Base-by-base conservation (phyloP, 2,113 vertebrate genomes). In the Oncorhynchus clarkii region DNA sequence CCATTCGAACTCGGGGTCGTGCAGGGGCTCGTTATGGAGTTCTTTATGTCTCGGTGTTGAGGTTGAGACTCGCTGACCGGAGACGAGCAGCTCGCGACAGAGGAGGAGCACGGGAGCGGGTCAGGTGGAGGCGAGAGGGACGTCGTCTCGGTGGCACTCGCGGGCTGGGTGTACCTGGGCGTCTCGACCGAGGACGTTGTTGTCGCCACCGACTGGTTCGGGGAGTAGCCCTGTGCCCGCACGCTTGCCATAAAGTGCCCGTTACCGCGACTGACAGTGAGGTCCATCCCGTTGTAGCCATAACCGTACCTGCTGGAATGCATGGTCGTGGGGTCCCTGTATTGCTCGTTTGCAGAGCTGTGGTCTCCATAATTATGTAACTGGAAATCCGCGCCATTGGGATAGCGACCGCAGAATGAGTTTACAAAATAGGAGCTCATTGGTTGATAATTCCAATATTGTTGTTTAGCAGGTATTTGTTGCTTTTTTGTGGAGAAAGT, bases 391-490 rank as follows among this genome's bases (percentile, higher is more conserved):
- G 96, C 96, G 96, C 97, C 97, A 96, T 99, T 99, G 95, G 96
- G 96, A 95, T 99, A 99, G 96, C 97, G 97, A 96, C 96, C 97
- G 96, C 96, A 98, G 95, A 99, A 99, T 96, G 97, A 99, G 96
- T 99, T 99, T 95, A 97, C 97, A 96, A 99, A 99, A 98, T 99
- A 99, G 95, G 97, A 99, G 96, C 97, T 99, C 97, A 99, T 99
- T 99, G 97, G 96, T 98, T 98, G 92, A 92, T 90, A 93, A 87
- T 91, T 91, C 88, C 91, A 88, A 85, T 73, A 82, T 86, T 94
- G 94, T 93, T 94, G 4, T 89, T 82, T 82, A 83, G 95, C 93
- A 93, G 92, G 82, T 89, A 84, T 86, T 84, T 87, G 78, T 84
- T 88, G 67, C 70, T 78, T 77, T 75, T 85, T 78, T 80, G 86